These are phyloP conservation scores for Monopis laevigella DNA, from an alignment of 2,888 invertebrate species.

Conservation along the genomic window DNA sequence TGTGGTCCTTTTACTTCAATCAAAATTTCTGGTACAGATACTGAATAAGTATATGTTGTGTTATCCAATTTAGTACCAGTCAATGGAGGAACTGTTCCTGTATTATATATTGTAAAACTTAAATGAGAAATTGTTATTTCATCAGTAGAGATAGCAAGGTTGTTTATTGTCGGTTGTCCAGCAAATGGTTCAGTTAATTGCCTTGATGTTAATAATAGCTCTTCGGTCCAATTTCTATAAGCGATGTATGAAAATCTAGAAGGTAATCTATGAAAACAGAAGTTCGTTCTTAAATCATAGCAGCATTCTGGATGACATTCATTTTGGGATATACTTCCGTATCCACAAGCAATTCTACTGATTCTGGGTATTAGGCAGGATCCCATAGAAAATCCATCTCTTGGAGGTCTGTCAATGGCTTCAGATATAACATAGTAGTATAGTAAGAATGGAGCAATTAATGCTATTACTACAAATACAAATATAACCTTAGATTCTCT, in stretches of 20 bases:
- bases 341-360: slow-evolving; percentile 44
- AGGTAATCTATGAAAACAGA: slow-evolving; percentile 63
- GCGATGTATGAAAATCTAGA: slow-evolving; percentile 57
- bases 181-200: slow-evolving; percentile 38
- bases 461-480: slow-evolving; percentile 27
- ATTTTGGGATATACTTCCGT: slow-evolving; percentile 28
- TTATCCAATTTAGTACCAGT: slow-evolving; percentile 25
- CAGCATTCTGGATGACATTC: slow-evolving; percentile 60
- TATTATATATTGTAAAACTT: slow-evolving; percentile 39
- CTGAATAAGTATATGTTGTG: slow-evolving; percentile 33
- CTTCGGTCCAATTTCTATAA: slow-evolving; percentile 38
- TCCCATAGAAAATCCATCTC: slow-evolving; percentile 47
- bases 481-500: slow-evolving; percentile 36
- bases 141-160: slow-evolving; percentile 38
- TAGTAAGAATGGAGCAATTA: slow-evolving; percentile 37
- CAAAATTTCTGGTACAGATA: slow-evolving; percentile 38
- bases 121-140: slow-evolving; percentile 45
- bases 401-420: slow-evolving; percentile 30
- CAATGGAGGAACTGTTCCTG: slow-evolving; percentile 22
- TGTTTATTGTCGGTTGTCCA: slow-evolving; percentile 29
- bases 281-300: slow-evolving; percentile 41
- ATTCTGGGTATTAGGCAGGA: slow-evolving; percentile 40
- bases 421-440: slow-evolving; percentile 37
- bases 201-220: slow-evolving; percentile 35
- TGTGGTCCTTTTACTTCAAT: slow-evolving; percentile 31